Percentiles rank a stretch among this genome's conserved stretches.
These are phyloP conservation scores for Drosophila nigrodunni DNA, from an alignment of 1,140 invertebrate species.

Conservation along the genomic window DNA sequence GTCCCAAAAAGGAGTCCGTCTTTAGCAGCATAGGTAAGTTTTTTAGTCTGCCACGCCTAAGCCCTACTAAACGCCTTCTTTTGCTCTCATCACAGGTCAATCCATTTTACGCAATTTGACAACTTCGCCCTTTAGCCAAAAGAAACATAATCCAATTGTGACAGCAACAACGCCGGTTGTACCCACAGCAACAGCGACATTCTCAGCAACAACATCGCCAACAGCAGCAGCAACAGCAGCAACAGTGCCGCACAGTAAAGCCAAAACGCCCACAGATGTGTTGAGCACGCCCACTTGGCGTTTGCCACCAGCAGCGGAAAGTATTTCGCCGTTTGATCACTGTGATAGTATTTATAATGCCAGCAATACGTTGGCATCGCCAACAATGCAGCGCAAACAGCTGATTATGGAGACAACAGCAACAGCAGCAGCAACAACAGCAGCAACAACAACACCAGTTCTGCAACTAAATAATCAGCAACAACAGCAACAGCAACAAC, in stretches of 20 bases:
- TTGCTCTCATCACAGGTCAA: constrained; percentile 55
- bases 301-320: constrained; percentile 26
- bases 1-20: constrained; percentile 81
- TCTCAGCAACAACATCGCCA: constrained; percentile 23
- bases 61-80: background rate
- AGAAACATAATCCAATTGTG: constrained; percentile 61
- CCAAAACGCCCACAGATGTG: constrained; percentile 29
- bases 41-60: background rate
- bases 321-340: constrained; percentile 47
- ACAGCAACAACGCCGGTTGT: constrained; percentile 36
- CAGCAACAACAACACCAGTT: constrained; percentile 38
- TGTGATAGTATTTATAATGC: constrained; percentile 70
- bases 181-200: constrained; percentile 28
- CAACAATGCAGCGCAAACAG: constrained; percentile 56
- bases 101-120: constrained; percentile 81
- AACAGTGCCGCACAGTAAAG: constrained; percentile 51
- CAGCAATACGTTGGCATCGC: constrained; percentile 43
- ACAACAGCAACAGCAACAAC: constrained; percentile 57
- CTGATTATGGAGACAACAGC: constrained; percentile 21
- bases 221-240: constrained; percentile 34
- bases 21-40: constrained; percentile 76
- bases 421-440: constrained; percentile 23
- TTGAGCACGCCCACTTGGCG: constrained; percentile 18
- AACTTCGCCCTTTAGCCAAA: constrained; percentile 83
- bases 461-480: constrained; percentile 45